phyloP scores from a whole-genome alignment of 2,113 vertebrate species.

The Chlorodrepanis virens region DNA sequence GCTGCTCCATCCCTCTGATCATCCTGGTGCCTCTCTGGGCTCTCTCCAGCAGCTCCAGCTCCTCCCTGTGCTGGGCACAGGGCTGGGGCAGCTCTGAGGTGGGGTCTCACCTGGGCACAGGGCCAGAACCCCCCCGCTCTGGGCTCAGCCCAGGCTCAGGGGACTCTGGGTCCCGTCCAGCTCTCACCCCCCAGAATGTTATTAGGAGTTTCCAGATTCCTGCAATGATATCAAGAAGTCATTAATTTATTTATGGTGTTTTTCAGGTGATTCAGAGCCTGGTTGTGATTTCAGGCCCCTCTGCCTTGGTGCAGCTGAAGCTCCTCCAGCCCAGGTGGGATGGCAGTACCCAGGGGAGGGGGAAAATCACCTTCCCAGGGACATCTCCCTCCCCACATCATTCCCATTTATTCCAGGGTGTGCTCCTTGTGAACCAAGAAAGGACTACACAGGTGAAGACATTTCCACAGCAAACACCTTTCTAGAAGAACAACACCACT shows the following conservation, averaged over 20 bases:
- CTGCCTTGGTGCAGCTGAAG: neutral
- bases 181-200: neutral
- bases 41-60: neutral
- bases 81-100: neutral
- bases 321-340: neutral
- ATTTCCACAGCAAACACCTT: neutral
- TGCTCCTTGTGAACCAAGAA: neutral
- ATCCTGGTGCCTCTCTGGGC: neutral
- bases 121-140: neutral
- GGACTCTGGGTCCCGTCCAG: neutral
- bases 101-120: neutral
- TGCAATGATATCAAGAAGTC: no score
- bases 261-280: neutral
- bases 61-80: neutral
- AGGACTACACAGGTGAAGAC: rapidly evolving
- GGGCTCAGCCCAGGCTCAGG: neutral
- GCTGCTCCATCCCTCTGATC: neutral
- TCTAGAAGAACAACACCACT: neutral
- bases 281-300: neutral
- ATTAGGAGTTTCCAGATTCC: neutral
- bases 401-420: neutral
- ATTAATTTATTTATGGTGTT: rapidly evolving
- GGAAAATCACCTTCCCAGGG: neutral
- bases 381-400: slow-evolving; percentile 40
- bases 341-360: neutral